A percentile compares a stretch with the other conserved stretches of the same genome.
These are phyloP conservation scores for Tinamus major DNA, from an alignment of 2,797 vertebrate genomes.

Conservation along the genomic window DNA sequence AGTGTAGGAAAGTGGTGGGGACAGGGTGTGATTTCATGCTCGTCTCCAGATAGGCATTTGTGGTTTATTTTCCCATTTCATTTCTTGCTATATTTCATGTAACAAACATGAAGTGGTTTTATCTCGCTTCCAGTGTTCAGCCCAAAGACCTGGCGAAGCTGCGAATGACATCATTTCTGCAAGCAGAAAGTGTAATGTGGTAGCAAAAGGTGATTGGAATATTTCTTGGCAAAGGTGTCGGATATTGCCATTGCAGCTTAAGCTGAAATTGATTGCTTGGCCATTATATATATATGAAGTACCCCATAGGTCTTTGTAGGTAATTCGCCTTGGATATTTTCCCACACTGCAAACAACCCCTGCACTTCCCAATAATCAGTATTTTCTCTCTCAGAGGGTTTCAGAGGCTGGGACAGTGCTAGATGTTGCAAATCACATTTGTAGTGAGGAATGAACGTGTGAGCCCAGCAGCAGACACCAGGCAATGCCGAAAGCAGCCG, in stretches of 20 bases:
- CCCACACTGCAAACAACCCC: not conserved
- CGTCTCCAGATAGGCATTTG: not conserved
- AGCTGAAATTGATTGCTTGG: not conserved
- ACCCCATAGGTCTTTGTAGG: not conserved
- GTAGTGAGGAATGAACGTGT: not conserved
- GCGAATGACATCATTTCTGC: not conserved
- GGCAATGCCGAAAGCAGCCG: not conserved
- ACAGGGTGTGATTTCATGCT: not conserved
- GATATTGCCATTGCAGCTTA: not conserved
- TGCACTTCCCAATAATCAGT: not conserved
- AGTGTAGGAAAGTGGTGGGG: not conserved
- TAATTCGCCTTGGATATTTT: not conserved
- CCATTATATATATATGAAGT: not conserved
- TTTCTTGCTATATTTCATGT: not conserved
- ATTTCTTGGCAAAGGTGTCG: conserved; percentile 6
- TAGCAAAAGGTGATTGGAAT: not conserved
- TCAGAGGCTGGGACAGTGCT: not conserved
- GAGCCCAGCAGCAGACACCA: not conserved
- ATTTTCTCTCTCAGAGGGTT: not conserved
- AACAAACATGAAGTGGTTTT: not conserved
- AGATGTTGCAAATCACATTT: not conserved
- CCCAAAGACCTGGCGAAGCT: not conserved
- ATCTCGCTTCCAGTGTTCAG: conserved; percentile 11
- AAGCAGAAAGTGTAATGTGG: not conserved
- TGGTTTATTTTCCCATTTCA: not conserved